Evolutionary conservation across 1,140 invertebrate genomes (phyloP).

Genomic region (Halyomorpha halys): DNA sequence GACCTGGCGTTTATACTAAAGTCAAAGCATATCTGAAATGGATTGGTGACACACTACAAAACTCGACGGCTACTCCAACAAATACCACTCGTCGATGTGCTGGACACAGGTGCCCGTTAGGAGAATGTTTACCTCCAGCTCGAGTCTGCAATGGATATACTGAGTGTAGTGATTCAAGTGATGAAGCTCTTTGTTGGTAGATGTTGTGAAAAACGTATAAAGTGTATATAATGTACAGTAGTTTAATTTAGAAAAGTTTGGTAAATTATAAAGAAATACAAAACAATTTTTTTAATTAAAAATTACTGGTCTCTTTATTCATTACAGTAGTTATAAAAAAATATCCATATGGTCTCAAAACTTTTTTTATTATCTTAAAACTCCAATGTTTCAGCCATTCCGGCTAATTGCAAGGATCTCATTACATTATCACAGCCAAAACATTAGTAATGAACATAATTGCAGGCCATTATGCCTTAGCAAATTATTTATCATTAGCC

Average conservation of each 20-base stretch:
- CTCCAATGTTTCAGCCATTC: no score
- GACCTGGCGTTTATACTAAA: conserved; percentile 81
- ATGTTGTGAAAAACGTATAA: neutral
- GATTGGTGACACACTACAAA: conserved; percentile 39
- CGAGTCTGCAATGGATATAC: conserved; percentile 64
- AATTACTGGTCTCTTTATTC: neutral
- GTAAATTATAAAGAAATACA: neutral
- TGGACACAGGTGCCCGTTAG: conserved; percentile 61
- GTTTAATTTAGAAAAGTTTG: no score
- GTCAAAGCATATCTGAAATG: conserved; percentile 67
- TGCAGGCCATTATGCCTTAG: no score
- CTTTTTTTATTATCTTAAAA: no score
- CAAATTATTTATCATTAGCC: no score
- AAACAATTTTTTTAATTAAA: neutral
- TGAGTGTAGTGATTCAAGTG: conserved; percentile 63
- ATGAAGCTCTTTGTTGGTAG: conserved; percentile 44
- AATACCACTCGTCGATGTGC: conserved; percentile 38
- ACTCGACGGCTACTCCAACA: neutral
- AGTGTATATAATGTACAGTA: no score
- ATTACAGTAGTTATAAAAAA: no score
- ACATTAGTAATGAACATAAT: no score
- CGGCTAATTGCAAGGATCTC: no score
- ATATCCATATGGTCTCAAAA: no score
- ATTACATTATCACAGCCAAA: no score
- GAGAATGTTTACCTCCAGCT: conserved; percentile 58